Evolutionary conservation across 2,113 vertebrate species (phyloP), one percentile per base, ranked within the genome.

Genomic region (Phylloscopus trochilus): DNA sequence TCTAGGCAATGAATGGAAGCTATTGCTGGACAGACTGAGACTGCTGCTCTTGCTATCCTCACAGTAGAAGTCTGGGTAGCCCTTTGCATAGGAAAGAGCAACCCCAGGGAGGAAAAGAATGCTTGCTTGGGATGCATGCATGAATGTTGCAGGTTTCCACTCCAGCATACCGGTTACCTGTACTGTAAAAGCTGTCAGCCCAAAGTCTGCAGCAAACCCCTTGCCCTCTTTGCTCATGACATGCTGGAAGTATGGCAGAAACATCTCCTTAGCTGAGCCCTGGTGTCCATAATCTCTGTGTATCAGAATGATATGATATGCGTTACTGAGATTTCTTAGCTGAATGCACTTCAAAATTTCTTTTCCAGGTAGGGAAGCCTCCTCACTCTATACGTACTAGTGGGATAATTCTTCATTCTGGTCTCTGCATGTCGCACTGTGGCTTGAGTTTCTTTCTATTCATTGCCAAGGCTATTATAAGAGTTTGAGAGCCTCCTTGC

Each of bases 31-130:
- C 31, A 74, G 46, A 43, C 7, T 63, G 67, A 82, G 28, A 41
- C 7, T 1, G 5, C 11, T 1, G 2, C 9, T 80, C 13, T 33
- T 74, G 35, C n/a, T 87, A 0, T n/a, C 4, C 8, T 92, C 18
- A 10, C 12, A 53, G 51, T 2, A 63, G 28, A 63, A 44, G 2
- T 3, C 27, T 59, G 11, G 17, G 4, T 23, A 59, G 5, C 2
- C 8, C 24, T 87, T 88, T 60, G 20, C 7, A 46, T 1, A 68
- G 20, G 26, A 75, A 70, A 47, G 52, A 58, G 20, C 17, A 84
- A 26, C 1, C 4, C 5, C 11, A 58, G 37, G 23, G 16, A 56
- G 17, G 13, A 21, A 52, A 80, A 44, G 1, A 1, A 1, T 15
- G 7, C 7, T 83, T 67, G 23, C 13, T 52, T 66, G 55, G 41